A percentile compares a stretch with the other conserved stretches of the same genome.
Conservation (phyloP, 2,888 invertebrate genomes). For the Rhabditoides inermis region DNA sequence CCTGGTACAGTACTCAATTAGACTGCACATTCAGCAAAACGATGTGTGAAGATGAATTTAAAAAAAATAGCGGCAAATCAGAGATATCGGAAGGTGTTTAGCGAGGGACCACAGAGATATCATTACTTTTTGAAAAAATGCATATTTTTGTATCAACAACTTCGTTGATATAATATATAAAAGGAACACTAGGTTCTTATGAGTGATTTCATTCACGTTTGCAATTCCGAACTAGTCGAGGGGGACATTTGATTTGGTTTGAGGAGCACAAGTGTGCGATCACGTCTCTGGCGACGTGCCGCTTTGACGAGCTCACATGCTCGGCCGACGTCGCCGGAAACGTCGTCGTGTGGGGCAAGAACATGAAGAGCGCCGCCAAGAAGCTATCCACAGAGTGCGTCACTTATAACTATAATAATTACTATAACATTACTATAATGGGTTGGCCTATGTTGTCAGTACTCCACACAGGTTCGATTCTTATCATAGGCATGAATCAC, state of each 20-base stretch:
- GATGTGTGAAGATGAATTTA: background rate
- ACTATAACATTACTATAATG: too few species aligned
- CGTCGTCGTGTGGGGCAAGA: slow-evolving; percentile 42
- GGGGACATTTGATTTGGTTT: background rate
- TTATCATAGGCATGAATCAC: too few species aligned
- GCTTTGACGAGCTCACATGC: slow-evolving; percentile 44
- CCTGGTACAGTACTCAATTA: slow-evolving; percentile 8
- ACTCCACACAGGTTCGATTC: too few species aligned
- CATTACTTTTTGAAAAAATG: background rate
- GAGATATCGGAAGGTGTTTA: background rate
- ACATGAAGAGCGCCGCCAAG: slow-evolving; percentile 30
- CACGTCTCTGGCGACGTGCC: slow-evolving; percentile 45
- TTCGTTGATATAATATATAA: too few species aligned
- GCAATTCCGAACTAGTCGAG: background rate
- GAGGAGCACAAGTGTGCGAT: slow-evolving; percentile 41
- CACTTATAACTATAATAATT: too few species aligned
- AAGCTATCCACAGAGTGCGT: slow-evolving; percentile 33
- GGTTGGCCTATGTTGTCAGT: too few species aligned
- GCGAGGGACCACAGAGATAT: background rate
- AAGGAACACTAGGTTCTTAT: too few species aligned
- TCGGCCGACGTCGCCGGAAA: slow-evolving; percentile 35
- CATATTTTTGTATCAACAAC: too few species aligned
- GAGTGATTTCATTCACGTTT: too few species aligned
- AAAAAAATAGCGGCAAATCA: too few species aligned
- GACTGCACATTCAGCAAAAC: background rate